Evolutionary conservation across 2,113 vertebrate genomes (phyloP).

Genomic region (Anhinga rufa): DNA sequence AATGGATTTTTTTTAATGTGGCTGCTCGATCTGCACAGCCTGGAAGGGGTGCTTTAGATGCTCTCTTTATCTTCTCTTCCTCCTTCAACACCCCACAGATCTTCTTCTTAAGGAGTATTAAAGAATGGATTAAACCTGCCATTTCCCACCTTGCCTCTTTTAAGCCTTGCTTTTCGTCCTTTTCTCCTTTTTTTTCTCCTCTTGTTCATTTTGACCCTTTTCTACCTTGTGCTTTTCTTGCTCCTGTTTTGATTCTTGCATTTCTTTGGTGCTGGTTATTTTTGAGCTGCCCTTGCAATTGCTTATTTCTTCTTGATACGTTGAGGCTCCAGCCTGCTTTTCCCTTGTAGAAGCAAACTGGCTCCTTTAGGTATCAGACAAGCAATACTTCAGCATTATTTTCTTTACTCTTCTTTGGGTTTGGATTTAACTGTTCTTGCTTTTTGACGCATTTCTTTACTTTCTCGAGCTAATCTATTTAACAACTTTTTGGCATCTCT

Average conservation of each 20-base stretch:
- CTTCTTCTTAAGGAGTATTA: not conserved
- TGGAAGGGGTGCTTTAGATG: not conserved
- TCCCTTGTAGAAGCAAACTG: constrained; percentile 8
- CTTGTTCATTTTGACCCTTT: constrained; percentile 61
- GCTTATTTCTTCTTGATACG: constrained; percentile 29
- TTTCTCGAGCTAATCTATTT: constrained; percentile 58
- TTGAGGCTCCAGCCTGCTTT: constrained; percentile 52
- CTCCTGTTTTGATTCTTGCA: constrained; percentile 55
- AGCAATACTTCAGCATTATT: constrained; percentile 23
- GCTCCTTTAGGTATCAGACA: constrained; percentile 14
- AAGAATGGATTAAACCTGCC: not conserved
- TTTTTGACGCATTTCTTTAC: constrained; percentile 57
- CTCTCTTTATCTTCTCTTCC: not conserved
- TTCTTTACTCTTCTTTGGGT: constrained; percentile 46
- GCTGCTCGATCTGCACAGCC: not conserved
- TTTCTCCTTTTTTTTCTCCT: constrained; percentile 34
- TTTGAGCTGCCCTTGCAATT: constrained; percentile 50
- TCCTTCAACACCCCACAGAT: not conserved
- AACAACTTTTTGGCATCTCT: constrained; percentile 61
- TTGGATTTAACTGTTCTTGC: constrained; percentile 63
- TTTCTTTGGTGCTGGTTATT: constrained; percentile 43
- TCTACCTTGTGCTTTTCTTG: constrained; percentile 55
- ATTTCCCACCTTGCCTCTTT: constrained; percentile 55
- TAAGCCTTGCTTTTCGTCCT: constrained; percentile 66
- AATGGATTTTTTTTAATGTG: constrained; percentile 20